phyloP scores from a whole-genome alignment of 2,113 vertebrate species.

The Myxocyprinus asiaticus region DNA sequence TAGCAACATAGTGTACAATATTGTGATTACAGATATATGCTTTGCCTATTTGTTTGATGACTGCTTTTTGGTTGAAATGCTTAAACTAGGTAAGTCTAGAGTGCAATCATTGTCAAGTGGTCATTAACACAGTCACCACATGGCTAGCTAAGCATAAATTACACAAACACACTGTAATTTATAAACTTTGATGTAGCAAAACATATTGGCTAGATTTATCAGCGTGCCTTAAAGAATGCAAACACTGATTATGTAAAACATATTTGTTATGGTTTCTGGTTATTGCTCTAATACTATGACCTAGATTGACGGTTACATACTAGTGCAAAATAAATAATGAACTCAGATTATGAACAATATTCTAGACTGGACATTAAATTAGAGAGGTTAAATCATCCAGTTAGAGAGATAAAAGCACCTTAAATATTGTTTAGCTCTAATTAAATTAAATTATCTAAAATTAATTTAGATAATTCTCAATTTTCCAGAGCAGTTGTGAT shows the following conservation, averaged over 20 bases:
- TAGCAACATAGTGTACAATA: too few relatives aligned
- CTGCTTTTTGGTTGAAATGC: background rate
- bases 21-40: too few relatives aligned
- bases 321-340: background rate
- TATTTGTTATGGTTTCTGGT: background rate
- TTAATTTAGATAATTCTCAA: conserved; percentile 21
- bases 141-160: background rate
- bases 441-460: conserved; percentile 34
- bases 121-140: background rate
- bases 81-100: background rate
- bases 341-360: background rate
- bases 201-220: background rate
- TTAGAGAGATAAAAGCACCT: conserved; percentile 25
- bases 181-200: background rate
- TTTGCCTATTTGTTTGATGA: too few relatives aligned
- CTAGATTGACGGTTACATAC: background rate
- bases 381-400: conserved; percentile 14
- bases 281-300: background rate
- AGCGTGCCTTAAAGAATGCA: background rate
- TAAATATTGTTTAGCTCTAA: conserved; percentile 32
- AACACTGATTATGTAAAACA: background rate
- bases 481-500: conserved; percentile 17
- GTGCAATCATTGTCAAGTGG: background rate
- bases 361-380: conserved; percentile 16
- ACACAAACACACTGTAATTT: background rate